phyloP scores from a whole-genome alignment of 2,797 vertebrate species.

The Pseudomugil tenellus region DNA sequence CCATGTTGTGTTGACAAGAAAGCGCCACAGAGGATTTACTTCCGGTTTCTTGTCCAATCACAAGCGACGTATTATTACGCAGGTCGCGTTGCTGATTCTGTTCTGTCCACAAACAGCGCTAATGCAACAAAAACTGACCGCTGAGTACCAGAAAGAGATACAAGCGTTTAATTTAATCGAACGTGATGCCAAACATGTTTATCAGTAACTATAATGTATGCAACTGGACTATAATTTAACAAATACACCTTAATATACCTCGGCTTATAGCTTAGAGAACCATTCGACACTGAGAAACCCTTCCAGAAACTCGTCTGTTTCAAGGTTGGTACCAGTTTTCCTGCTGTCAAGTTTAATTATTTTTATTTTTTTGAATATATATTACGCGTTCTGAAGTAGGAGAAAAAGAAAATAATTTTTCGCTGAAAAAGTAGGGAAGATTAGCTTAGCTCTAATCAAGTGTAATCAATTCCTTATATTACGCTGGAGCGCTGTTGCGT shows the following conservation, averaged over 20 bases:
- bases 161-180: not conserved
- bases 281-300: slow-evolving; percentile 8
- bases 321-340: slow-evolving; percentile 37
- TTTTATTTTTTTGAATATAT: not conserved
- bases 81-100: slow-evolving; percentile 14
- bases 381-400: not conserved
- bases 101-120: slow-evolving; percentile 45
- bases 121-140: slow-evolving; percentile 7
- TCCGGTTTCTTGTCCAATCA: slow-evolving; percentile 79
- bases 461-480: not conserved
- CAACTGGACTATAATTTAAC: not conserved
- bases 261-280: slow-evolving; percentile 1
- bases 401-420: rapidly evolving
- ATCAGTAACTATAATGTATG: not conserved
- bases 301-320: slow-evolving; percentile 38
- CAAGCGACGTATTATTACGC: slow-evolving; percentile 5
- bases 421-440: not conserved
- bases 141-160: not conserved
- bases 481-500: not conserved
- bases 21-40: slow-evolving; percentile 47
- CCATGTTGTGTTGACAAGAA: slow-evolving; percentile 78
- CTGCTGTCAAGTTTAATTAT: slow-evolving; percentile 2
- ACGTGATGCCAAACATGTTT: not conserved
- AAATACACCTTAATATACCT: not conserved
- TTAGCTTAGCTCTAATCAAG: not conserved